phyloP scores from a whole-genome alignment of 2,113 vertebrate genomes.

The Aviceda subcristata region DNA sequence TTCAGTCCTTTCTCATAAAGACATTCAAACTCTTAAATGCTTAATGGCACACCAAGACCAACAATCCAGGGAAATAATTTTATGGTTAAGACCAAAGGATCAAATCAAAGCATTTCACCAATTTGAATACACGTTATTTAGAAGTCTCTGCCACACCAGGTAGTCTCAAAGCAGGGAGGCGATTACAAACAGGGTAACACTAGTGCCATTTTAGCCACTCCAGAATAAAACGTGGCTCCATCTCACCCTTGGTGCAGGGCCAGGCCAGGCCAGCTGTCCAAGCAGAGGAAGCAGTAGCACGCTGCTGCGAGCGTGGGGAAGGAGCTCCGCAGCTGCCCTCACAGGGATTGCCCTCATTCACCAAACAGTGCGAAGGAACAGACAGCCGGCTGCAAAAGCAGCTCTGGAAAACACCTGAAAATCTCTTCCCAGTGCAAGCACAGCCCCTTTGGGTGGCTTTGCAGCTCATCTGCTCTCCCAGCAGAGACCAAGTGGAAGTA shows the following conservation, averaged over 20 bases:
- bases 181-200: background rate
- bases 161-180: background rate
- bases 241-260: background rate
- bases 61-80: background rate
- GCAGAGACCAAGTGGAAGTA: background rate
- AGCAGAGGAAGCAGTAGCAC: background rate
- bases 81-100: background rate
- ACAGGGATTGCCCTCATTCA: background rate
- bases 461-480: background rate
- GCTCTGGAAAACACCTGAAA: background rate
- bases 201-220: background rate
- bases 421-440: background rate
- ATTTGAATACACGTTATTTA: background rate
- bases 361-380: background rate
- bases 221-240: background rate
- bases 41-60: background rate
- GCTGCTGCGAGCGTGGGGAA: accelerated
- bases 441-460: background rate
- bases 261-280: background rate
- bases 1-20: background rate
- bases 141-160: background rate
- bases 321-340: background rate
- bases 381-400: background rate
- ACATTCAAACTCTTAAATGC: background rate
- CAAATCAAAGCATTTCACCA: background rate